phyloP scores from a whole-genome alignment of 2,113 vertebrate genomes.

The Natator depressus region DNA sequence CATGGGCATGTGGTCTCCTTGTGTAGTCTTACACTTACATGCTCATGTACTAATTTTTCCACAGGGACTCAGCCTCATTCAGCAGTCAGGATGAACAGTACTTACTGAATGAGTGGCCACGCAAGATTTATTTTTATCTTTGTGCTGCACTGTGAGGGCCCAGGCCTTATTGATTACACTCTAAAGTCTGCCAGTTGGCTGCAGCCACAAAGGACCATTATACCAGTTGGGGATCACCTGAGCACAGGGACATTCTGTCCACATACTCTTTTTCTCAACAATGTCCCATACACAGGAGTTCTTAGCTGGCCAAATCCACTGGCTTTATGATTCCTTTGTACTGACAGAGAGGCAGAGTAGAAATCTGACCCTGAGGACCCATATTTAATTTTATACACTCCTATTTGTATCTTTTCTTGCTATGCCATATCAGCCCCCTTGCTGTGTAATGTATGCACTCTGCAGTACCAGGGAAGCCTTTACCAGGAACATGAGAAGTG shows the following conservation, averaged over 20 bases:
- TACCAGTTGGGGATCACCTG: no score
- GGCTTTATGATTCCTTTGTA: not conserved
- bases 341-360: not conserved
- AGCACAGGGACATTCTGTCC: not conserved
- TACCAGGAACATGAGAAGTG: not conserved
- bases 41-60: no score
- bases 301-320: not conserved
- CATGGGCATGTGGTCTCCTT: no score
- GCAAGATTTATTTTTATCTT: no score
- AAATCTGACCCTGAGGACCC: not conserved
- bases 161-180: fast-evolving
- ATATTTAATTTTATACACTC: not conserved
- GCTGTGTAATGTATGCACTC: not conserved
- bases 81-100: no score
- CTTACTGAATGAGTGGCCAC: no score
- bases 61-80: no score
- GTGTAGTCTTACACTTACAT: no score
- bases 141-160: not conserved
- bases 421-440: not conserved
- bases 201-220: not conserved
- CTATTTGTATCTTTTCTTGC: fast-evolving
- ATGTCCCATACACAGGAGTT: not conserved
- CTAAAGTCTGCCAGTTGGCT: not conserved
- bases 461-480: not conserved
- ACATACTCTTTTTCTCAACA: not conserved